Evolutionary conservation across 2,113 vertebrate genomes (phyloP), one percentile per base, ranked within the genome.

Genomic region (Panthera tigris): DNA sequence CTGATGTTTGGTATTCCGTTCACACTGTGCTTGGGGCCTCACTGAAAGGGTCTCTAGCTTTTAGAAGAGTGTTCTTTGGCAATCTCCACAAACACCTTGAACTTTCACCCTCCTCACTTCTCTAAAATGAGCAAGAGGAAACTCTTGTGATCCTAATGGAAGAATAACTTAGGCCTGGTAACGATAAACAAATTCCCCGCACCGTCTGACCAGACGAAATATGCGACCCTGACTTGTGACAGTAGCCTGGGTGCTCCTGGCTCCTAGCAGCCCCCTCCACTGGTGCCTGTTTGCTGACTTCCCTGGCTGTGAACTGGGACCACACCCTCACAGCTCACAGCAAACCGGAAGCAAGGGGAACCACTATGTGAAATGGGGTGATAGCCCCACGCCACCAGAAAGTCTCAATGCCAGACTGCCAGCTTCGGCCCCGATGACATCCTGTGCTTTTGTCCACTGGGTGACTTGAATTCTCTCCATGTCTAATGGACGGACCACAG

Each of bases 81-180:
- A 76, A 36, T 8, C 4, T n/a, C 27, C 48, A 81, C 33, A 66
- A 91, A 36, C 29, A 9, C 0, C 74, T 84, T 87, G 23, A 71
- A 25, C 33, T 83, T 89, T 79, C 65, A 48, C 21, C 61, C n/a
- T 63, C 55, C 10, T 15, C 33, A 79, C 4, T 33, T 96, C 41
- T 90, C 79, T 96, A 71, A 94, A 95, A 84, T 78, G 39, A 94
- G 45, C 27, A 45, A 81, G 16, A 89, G 57, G 10, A 63, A 97
- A 81, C 4, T 74, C 85, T 45, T 66, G n/a, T 63, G 63, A 63
- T 78, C 45, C 16, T 65, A 84, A 68, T 48, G 16, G 41, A 83
- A 88, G 48, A 87, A 87, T 48, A 50, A 65, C 0, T 14, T 18
- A 74, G 69, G 5, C n/a, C n/a, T 55, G 39, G 39, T 41, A 73